A percentile compares a stretch with the other conserved stretches of the same genome.
Conservation (phyloP, 2,888 invertebrate species). For the Homarus gammarus region DNA sequence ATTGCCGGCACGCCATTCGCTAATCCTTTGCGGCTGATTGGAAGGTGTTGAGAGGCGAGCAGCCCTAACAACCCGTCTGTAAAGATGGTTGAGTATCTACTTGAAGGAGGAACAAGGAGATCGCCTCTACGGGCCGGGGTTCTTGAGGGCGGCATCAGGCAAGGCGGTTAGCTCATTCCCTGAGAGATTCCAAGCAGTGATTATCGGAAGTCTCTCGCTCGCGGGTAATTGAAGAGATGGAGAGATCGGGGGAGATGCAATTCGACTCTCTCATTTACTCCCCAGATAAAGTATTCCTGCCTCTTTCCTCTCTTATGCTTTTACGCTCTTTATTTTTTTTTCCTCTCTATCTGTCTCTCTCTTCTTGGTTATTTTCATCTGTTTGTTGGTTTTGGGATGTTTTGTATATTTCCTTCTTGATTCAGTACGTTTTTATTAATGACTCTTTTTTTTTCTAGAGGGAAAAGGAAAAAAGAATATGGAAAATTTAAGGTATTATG, state of each 20-base stretch:
- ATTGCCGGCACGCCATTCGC: slow-evolving; percentile 26
- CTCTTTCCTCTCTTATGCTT: background rate
- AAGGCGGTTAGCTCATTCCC: background rate
- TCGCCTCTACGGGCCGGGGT: background rate
- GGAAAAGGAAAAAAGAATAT: too few relatives aligned
- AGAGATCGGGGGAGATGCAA: background rate
- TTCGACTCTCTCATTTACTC: background rate
- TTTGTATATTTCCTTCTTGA: too few relatives aligned
- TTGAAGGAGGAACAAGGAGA: background rate
- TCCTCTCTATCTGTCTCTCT: slow-evolving; percentile 1
- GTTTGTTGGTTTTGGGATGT: too few relatives aligned
- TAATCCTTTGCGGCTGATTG: slow-evolving; percentile 36
- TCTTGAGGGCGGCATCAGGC: background rate
- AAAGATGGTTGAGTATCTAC: background rate
- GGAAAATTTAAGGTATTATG: too few relatives aligned
- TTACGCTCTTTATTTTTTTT: background rate
- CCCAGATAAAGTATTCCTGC: background rate
- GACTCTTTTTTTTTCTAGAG: too few relatives aligned
- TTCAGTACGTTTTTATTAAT: too few relatives aligned
- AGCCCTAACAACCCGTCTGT: background rate
- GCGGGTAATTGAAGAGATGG: slow-evolving; percentile 18
- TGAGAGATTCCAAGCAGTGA: background rate
- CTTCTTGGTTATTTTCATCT: too few relatives aligned
- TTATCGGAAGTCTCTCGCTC: slow-evolving; percentile 12
- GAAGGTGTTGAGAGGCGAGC: background rate